phyloP scores from a whole-genome alignment of 1,140 invertebrate genomes.

The Drosophila pruinosa region DNA sequence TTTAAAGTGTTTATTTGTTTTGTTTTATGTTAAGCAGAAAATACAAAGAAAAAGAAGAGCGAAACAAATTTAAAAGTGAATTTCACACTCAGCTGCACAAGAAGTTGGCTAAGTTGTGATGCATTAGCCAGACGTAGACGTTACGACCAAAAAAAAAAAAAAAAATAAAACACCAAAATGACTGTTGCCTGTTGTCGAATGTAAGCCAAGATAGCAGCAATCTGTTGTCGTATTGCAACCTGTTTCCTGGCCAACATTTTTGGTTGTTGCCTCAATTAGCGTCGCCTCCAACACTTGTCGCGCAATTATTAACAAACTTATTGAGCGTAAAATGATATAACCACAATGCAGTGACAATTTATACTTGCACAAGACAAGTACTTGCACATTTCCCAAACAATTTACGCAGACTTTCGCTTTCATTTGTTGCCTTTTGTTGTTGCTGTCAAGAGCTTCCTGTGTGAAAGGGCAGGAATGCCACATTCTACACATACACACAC shows the following conservation, averaged over 20 bases:
- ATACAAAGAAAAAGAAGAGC: constrained; percentile 12
- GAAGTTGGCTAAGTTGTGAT: constrained; percentile 41
- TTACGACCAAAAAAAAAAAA: constrained; percentile 9
- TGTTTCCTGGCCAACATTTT: constrained; percentile 46
- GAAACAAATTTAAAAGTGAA: constrained; percentile 40
- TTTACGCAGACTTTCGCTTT: constrained; percentile 42
- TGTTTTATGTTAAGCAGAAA: constrained; percentile 2
- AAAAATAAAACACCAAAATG: background rate
- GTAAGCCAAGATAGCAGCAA: constrained; percentile 23
- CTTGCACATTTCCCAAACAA: constrained; percentile 6
- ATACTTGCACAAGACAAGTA: constrained; percentile 1
- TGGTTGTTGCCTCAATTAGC: constrained; percentile 34
- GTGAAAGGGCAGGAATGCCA: constrained; percentile 51
- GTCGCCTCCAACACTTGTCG: constrained; percentile 38
- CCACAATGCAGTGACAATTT: constrained; percentile 37
- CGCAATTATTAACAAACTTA: constrained; percentile 45
- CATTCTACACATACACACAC: constrained; percentile 9
- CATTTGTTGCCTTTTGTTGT: constrained; percentile 1
- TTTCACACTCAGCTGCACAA: constrained; percentile 57
- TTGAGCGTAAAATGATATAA: constrained; percentile 55
- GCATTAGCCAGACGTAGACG: constrained; percentile 40
- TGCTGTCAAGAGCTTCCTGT: constrained; percentile 41
- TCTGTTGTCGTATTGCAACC: constrained; percentile 12
- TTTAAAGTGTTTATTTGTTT: constrained; percentile 46
- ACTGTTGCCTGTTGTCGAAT: constrained; percentile 9